These are phyloP conservation scores for Petrolisthes manimaculis DNA, from an alignment of 2,888 invertebrate species.

Conservation along the genomic window DNA sequence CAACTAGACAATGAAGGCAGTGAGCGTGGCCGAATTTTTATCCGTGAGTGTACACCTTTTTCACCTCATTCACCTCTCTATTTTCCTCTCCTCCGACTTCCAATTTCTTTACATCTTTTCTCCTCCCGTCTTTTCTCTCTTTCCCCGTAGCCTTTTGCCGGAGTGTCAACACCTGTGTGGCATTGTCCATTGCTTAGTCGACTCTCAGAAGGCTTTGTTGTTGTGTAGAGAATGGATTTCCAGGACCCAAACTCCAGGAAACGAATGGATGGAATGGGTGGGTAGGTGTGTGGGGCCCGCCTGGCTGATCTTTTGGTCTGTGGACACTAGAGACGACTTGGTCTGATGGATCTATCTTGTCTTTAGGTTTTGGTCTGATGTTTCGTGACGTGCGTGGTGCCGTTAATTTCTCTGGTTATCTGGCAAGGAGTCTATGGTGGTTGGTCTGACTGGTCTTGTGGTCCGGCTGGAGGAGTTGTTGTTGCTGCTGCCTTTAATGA, in stretches of 20 bases:
- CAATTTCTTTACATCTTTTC: background rate
- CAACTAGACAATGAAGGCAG: too few relatives aligned
- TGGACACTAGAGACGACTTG: background rate
- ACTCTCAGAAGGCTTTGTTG: background rate
- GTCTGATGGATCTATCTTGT: too few relatives aligned
- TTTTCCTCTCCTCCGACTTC: background rate
- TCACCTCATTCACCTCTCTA: background rate
- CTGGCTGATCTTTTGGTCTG: background rate
- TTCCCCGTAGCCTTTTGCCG: background rate
- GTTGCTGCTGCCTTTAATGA: too few relatives aligned
- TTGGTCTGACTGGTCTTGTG: too few relatives aligned
- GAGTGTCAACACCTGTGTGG: constrained; percentile 1
- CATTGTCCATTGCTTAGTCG: background rate
- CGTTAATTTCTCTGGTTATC: too few relatives aligned
- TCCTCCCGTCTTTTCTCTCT: background rate
- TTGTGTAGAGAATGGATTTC: background rate
- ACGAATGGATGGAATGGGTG: background rate
- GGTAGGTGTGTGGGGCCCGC: background rate
- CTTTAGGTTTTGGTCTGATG: too few relatives aligned
- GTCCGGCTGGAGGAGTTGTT: too few relatives aligned
- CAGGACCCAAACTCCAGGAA: background rate
- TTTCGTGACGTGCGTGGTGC: too few relatives aligned
- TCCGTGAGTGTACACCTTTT: background rate
- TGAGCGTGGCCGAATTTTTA: too few relatives aligned
- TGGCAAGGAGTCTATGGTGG: too few relatives aligned